A percentile compares a stretch with the other conserved stretches of the same genome.
Conservation (phyloP, 2,113 vertebrate species). For the Rhinoptilus africanus region DNA sequence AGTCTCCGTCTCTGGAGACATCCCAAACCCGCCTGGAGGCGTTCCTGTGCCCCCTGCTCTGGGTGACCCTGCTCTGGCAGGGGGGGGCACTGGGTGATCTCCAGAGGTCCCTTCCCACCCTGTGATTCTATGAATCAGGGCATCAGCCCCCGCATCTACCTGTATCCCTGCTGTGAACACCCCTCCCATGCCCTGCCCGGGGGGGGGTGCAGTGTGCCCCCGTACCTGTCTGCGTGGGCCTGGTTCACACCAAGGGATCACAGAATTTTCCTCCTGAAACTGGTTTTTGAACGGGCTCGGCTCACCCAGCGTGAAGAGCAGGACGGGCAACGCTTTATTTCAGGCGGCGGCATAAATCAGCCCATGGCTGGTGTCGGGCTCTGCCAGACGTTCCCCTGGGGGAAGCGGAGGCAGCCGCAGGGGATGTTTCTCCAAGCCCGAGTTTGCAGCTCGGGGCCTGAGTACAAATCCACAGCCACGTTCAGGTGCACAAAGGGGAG, state of each 20-base stretch:
- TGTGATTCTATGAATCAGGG: too few relatives aligned
- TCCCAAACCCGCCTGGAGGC: too few relatives aligned
- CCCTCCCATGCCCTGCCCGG: not conserved
- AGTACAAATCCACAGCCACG: not conserved
- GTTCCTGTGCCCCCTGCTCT: too few relatives aligned
- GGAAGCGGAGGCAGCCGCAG: not conserved
- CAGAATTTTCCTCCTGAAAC: conserved; percentile 34
- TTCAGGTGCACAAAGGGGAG: not conserved
- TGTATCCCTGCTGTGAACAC: not conserved
- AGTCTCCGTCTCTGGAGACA: too few relatives aligned
- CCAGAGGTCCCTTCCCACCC: too few relatives aligned
- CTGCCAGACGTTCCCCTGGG: conserved; percentile 35
- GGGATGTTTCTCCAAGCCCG: not conserved
- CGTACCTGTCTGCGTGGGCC: not conserved
- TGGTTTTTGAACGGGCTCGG: conserved; percentile 21
- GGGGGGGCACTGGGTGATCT: too few relatives aligned
- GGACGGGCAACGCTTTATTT: conserved; percentile 14
- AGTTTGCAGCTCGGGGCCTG: conserved; percentile 23
- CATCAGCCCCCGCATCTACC: not conserved
- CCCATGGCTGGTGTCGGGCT: not conserved
- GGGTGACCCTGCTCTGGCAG: too few relatives aligned
- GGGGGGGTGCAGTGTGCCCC: not conserved
- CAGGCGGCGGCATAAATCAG: conserved; percentile 22
- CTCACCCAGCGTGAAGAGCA: conserved; percentile 45
- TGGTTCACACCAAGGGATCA: conserved; percentile 32